Evolutionary conservation across 2,113 vertebrate genomes (phyloP).

Genomic region (Ariopsis seemanni): DNA sequence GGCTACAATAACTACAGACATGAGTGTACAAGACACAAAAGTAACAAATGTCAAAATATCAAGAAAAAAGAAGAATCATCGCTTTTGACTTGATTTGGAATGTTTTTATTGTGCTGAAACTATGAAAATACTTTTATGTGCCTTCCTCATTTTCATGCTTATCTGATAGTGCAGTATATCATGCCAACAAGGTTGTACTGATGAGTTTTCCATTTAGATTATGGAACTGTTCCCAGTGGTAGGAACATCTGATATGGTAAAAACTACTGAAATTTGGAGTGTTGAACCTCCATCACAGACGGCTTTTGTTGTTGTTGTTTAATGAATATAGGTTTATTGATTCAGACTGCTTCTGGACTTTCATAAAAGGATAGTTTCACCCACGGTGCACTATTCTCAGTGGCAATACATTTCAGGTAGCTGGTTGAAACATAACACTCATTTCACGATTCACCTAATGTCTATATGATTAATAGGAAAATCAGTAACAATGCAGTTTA

Average conservation of each 20-base stretch:
- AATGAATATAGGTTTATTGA: neutral
- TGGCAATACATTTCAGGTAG: neutral
- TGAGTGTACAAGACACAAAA: neutral
- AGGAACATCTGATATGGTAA: neutral
- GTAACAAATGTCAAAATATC: neutral
- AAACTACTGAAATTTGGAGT: neutral
- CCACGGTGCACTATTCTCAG: neutral
- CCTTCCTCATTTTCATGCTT: constrained; percentile 17
- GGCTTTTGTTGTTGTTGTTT: neutral
- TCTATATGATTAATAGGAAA: neutral
- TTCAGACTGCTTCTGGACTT: neutral
- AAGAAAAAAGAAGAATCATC: neutral
- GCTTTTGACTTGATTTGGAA: neutral
- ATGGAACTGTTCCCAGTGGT: neutral
- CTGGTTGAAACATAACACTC: neutral
- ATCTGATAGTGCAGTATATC: neutral
- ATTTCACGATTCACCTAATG: neutral
- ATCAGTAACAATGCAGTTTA: neutral
- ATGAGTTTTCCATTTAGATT: neutral
- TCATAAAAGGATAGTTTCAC: neutral
- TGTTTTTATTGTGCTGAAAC: neutral
- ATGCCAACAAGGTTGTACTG: neutral
- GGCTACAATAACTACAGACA: neutral
- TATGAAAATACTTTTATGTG: neutral
- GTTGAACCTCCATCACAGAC: neutral